Percentiles rank a stretch among this genome's conserved stretches.
Conservation (phyloP, 2,797 vertebrate species). For the Silurus lanzhouensis region DNA sequence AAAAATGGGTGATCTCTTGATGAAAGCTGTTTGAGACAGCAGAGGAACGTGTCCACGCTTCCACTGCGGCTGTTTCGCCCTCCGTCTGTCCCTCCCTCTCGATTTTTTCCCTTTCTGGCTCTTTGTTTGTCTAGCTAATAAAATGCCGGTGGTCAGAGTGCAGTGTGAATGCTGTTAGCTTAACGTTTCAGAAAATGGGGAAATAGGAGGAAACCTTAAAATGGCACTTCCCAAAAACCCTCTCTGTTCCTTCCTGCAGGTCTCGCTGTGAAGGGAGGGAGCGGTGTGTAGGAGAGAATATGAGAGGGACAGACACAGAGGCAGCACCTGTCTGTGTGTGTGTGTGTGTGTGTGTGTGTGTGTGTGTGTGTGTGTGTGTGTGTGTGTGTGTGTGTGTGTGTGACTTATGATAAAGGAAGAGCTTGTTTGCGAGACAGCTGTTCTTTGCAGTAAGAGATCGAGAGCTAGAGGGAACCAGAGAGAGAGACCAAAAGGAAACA, state of each 20-base stretch:
- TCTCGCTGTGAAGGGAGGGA: slow-evolving; percentile 46
- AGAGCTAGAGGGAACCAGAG: background rate
- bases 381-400: background rate
- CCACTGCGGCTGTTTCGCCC: background rate
- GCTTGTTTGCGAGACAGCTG: background rate
- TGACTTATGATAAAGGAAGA: background rate
- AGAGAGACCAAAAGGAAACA: background rate
- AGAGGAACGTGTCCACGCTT: background rate
- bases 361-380: background rate
- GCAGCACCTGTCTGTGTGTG: slow-evolving; percentile 13
- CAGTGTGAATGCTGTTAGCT: background rate
- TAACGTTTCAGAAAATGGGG: slow-evolving; percentile 4
- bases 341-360: background rate
- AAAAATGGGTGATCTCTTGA: slow-evolving; percentile 31
- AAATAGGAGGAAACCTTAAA: slow-evolving; percentile 66
- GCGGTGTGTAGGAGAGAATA: background rate
- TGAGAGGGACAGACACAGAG: slow-evolving; percentile 5
- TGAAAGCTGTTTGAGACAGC: slow-evolving; percentile 14
- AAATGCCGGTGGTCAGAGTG: background rate
- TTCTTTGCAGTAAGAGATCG: background rate
- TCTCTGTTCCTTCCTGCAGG: slow-evolving; percentile 66
- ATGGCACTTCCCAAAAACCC: slow-evolving; percentile 69
- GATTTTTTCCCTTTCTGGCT: slow-evolving; percentile 28
- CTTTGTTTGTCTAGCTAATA: background rate
- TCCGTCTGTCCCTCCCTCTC: slow-evolving; percentile 5